These are phyloP conservation scores for Nibea albiflora DNA, from an alignment of 2,113 vertebrate species.

Conservation along the genomic window DNA sequence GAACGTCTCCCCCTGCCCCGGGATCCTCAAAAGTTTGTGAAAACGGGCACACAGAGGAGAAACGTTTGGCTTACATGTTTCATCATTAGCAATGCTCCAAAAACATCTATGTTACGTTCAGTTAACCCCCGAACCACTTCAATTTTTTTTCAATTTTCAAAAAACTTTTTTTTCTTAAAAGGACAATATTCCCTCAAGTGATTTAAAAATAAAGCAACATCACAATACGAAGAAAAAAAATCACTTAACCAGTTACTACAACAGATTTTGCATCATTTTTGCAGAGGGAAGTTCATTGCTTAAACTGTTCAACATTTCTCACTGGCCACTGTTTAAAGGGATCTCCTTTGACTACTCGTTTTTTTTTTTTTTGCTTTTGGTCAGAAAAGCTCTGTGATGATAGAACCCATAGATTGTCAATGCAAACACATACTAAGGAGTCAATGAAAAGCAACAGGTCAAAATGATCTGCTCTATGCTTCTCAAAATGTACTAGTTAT, in stretches of 20 bases:
- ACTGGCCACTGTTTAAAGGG: slow-evolving; percentile 7
- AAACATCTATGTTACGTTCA: slow-evolving; percentile 25
- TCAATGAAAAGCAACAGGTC: slow-evolving; percentile 44
- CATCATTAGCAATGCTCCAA: slow-evolving; percentile 30
- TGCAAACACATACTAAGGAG: slow-evolving; percentile 69
- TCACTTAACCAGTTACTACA: slow-evolving; percentile 31
- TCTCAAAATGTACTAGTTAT: slow-evolving; percentile 33
- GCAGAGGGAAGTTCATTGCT: slow-evolving; percentile 55
- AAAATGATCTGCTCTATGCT: slow-evolving; percentile 26
- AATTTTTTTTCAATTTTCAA: too few relatives aligned
- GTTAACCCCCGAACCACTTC: slow-evolving; percentile 5
- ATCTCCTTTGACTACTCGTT: not conserved
- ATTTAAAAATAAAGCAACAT: slow-evolving; percentile 53
- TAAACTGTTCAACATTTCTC: slow-evolving; percentile 25
- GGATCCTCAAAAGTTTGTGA: slow-evolving; percentile 38
- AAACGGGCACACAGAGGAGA: slow-evolving; percentile 52
- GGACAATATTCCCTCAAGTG: slow-evolving; percentile 48
- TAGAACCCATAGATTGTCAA: slow-evolving; percentile 81
- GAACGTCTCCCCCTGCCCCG: slow-evolving; percentile 29
- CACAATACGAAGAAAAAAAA: slow-evolving; percentile 35
- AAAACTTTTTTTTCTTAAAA: slow-evolving; percentile 17
- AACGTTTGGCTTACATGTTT: slow-evolving; percentile 57
- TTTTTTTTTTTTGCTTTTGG: slow-evolving; percentile 10
- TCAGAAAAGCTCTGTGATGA: slow-evolving; percentile 34
- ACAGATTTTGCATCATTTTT: slow-evolving; percentile 59